Base-by-base conservation (phyloP, 2,113 vertebrate genomes). In the Lasiurus borealis region DNA sequence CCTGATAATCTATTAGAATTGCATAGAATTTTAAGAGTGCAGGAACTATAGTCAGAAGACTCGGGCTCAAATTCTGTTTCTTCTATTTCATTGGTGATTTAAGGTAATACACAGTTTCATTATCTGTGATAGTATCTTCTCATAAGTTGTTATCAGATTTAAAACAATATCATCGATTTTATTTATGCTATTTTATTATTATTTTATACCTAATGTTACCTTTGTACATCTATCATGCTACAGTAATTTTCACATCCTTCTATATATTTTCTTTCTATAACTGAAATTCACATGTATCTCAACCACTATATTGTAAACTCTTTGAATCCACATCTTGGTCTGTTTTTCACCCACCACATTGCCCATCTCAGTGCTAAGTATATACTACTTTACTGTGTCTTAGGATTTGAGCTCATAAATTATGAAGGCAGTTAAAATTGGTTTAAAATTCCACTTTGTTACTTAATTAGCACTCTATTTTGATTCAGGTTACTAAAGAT, bases 1-100 rank as follows among this genome's bases (percentile, higher is more conserved):
- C 76, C 44, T 85, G 73, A 36, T 34, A 64, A 29, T 91, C 72
- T 89, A 36, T 92, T 88, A 94, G 34, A 52, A 73, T 88, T 72
- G 84, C 52, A 14, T 54, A 72, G 76, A 81, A 84, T 19, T 31
- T 31, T 36, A 57, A 95, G 31, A 93, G 9, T 19, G 0, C 62
- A 19, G 25, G 6, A 29, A 68, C 40, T 64, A 15, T 59, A 6
- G 57, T 85, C 50, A 89, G 87, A 95, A 88, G 52, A 88, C 19
- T 10, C 19, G 10, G 15, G 31, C 19, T 44, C n/a, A 88, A 75
- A 76, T 83, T 93, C 21, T 52, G 19, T 94, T 85, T 62, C 5
- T 91, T 68, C 40, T 15, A 68, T 62, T 92, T 83, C 31, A 25
- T 91, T 48, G 36, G 15, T 76, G 23, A 81, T 75, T 88, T 77